Evolutionary conservation across 2,797 vertebrate genomes (phyloP), one percentile per base, ranked within the genome.

Genomic region (Tarsius wallacei): DNA sequence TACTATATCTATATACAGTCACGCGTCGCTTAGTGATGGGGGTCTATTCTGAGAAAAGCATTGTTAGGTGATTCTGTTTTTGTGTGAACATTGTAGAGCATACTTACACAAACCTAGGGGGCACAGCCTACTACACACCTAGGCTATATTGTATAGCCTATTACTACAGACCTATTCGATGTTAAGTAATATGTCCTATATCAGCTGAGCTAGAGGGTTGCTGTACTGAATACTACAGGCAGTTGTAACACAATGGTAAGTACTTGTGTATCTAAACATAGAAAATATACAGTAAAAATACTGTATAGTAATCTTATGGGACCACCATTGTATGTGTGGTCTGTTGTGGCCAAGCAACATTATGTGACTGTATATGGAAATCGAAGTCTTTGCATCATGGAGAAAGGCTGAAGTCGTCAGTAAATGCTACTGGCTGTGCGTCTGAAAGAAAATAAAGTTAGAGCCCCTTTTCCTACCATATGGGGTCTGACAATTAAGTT

Each of bases 361-460:
- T 24, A 24, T 33, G n/a, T 78, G 6, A 57, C 9, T 68, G 7
- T 47, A 33, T 73, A 49, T 57, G 70, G 64, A 89, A 51, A 87
- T 49, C 73, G 53, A 93, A 57, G 19, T 47, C 26, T 55, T 85
- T 71, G 49, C 0, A 4, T 82, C 31, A 0, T 49, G 24, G 81
- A 66, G 31, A 91, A 95, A 93, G 63, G 14, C 51, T 71, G 28
- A 77, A 51, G 87, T 95, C 71, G 24, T 88, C n/a, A 68, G 1
- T 77, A 81, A 93, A 31, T 77, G n/a, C 36, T 73, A 1, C 22
- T 94, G 78, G 14, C 68, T 91, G 0, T 93, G 14, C 10, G 33
- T 82, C 87, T 86, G 49, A n/a, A 89, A 91, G 83, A 83, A 93
- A 85, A 66, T 91, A 47, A 93, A 71, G 15, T 31, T 76, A 51